phyloP scores from a whole-genome alignment of 1,140 invertebrate genomes.

The Zeugodacus cucurbitae region DNA sequence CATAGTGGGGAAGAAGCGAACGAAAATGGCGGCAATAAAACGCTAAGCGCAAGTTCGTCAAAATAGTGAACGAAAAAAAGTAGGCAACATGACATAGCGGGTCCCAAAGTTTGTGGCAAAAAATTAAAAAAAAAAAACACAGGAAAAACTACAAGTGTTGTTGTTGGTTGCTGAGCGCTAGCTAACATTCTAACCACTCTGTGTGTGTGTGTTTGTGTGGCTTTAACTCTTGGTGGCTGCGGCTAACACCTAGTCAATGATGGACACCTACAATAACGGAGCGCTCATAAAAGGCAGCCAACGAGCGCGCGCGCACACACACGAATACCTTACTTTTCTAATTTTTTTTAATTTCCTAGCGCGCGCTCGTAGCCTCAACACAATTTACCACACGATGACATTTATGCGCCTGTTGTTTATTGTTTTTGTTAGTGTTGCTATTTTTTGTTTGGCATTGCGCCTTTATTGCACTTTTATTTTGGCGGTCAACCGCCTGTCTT shows the following conservation, averaged over 20 bases:
- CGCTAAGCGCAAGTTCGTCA: neutral
- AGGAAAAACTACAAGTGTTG: neutral
- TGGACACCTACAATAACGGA: constrained; percentile 7
- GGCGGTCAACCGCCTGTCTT: constrained; percentile 6
- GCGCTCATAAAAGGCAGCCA: constrained; percentile 1
- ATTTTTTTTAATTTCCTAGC: neutral
- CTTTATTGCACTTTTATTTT: constrained; percentile 4
- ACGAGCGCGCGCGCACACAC: neutral
- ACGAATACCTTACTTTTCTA: neutral
- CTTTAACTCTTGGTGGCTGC: neutral
- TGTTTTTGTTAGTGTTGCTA: neutral
- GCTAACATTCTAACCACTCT: neutral
- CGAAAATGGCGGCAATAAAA: neutral
- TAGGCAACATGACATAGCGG: neutral
- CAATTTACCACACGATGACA: neutral
- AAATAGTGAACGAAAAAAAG: neutral
- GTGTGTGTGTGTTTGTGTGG: neutral
- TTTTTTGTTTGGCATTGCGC: neutral
- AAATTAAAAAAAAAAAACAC: neutral
- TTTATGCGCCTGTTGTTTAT: neutral
- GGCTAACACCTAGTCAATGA: constrained; percentile 1
- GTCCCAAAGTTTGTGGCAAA: neutral
- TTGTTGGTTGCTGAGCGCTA: neutral
- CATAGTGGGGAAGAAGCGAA: neutral
- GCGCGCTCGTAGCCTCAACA: neutral